Evolutionary conservation across 1,140 invertebrate species (phyloP), one percentile per base, ranked within the genome.

Genomic region (Thrips palmi): DNA sequence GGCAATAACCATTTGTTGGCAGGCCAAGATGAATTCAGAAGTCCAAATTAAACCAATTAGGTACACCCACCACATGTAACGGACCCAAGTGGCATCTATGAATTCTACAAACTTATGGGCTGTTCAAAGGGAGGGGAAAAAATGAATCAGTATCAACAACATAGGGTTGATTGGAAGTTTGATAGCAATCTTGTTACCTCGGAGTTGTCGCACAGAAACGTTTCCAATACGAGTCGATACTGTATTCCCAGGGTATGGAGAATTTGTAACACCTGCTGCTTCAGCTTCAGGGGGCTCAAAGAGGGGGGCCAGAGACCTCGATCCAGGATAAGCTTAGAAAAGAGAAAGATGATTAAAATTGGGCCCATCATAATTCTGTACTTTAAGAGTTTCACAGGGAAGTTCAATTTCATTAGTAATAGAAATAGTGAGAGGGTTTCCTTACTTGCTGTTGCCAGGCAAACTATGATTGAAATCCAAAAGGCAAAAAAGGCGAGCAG

Each of bases 41-140:
- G 74, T 74, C 87, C 86, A 92, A 37, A 93, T 69, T 1, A 91
- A 60, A 15, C 81, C 85, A 31, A 92, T 74, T 10, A 91, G 63
- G 53, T 87, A 86, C 40, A 88, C 70, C 83, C 84, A 91, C 76
- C 86, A 89, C 76, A 84, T 81, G 39, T 80, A 79, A 47, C 78
- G 77, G 12, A 89, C 71, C 65, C 77, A 81, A 25, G 65, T 65
- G 11, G 67, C 64, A 50, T 81, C 73, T 36, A 64, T 55, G 51
- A 74, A 84, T 44, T 78, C 70, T 20, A 80, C 66, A 3, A 70
- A 56, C 11, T 66, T 66, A 41, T 74, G 67, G 39, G 64, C 71
- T 72, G 40, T n/a, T n/a, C n/a, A n/a, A n/a, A n/a, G n/a, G n/a
- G n/a, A 21, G 46, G 52, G 33, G 22, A 43, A 49, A 4, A 28